Evolutionary conservation across 2,888 invertebrate species (phyloP).

Genomic region (Caenorhabditis virilis): DNA sequence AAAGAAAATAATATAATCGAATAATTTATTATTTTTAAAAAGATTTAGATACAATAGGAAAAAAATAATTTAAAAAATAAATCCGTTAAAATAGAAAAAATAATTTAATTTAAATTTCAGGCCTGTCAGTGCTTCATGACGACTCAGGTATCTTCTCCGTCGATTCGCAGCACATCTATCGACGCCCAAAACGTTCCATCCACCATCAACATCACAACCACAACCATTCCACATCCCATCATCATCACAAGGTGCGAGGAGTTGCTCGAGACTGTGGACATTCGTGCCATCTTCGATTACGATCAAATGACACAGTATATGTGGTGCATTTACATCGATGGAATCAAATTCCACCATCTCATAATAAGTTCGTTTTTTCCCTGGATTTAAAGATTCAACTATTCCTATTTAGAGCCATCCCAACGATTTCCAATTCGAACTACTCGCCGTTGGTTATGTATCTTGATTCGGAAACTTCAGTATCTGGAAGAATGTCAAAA

Average conservation of each 20-base stretch:
- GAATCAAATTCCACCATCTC: slow-evolving; percentile 40
- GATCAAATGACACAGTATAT: slow-evolving; percentile 44
- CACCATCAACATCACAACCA: neutral
- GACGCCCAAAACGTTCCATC: slow-evolving; percentile 32
- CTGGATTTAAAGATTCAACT: neutral
- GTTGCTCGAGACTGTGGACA: slow-evolving; percentile 58
- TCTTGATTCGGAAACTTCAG: slow-evolving; percentile 55
- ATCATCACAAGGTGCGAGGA: too few species aligned
- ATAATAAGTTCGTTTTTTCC: slow-evolving; percentile 32
- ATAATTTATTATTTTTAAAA: too few species aligned
- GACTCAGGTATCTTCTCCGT: slow-evolving; percentile 37
- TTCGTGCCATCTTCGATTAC: slow-evolving; percentile 52
- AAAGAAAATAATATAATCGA: too few species aligned
- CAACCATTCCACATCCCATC: too few species aligned
- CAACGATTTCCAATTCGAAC: slow-evolving; percentile 36
- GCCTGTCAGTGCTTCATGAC: slow-evolving; percentile 24
- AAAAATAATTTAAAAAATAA: too few species aligned
- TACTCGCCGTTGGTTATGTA: slow-evolving; percentile 58
- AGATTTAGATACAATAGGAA: too few species aligned
- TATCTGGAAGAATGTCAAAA: slow-evolving; percentile 43
- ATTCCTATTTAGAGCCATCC: slow-evolving; percentile 25
- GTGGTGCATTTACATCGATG: slow-evolving; percentile 45
- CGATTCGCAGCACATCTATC: slow-evolving; percentile 41
- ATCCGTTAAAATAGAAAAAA: too few species aligned
- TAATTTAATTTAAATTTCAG: too few species aligned